Evolutionary conservation across 2,797 vertebrate species (phyloP), one percentile per base, ranked within the genome.

Genomic region (Notolepis coatsorum): DNA sequence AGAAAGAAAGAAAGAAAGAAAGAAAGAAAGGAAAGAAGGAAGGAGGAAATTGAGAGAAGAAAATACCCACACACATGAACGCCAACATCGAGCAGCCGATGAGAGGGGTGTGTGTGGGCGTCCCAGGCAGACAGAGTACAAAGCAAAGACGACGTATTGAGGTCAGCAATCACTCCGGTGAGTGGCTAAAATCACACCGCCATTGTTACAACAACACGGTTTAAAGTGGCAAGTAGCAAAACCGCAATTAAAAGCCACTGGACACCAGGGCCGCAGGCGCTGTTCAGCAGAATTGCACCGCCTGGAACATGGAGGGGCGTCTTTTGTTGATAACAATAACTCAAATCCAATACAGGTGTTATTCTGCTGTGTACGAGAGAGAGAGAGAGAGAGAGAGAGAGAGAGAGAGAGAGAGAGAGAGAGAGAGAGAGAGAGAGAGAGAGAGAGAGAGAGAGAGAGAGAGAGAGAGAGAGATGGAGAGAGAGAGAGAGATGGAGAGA

Each of bases 181-280:
- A 71, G 73, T 54, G 51, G 66, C 47, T 68, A 37, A 73, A 89
- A 90, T 89, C 80, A 88, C 65, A 9, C 58, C 20, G 4, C 66
- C 24, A 88, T 89, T 87, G 84, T 89, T 87, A 73, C 56, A 77
- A 81, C 84, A 91, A 91, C 62, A 53, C 66, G 68, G 61, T 30
- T 65, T 56, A 71, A 71, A 65, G 54, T 7, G 53, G 50, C 63
- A 10, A 15, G 62, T 0, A 30, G 61, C 49, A 68, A 31, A 27
- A 45, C 77, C 73, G 73, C 68, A 70, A 79, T 85, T 79, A 84
- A 76, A 80, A 64, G 49, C 60, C 51, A 70, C 50, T 65, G 55
- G 73, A 58, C 47, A 52, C 61, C 53, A n/a, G 50, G 77, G 38
- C 41, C 15, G 21, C 47, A n/a, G 46, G 56, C 7, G 5, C n/a